Base-by-base conservation (phyloP, 2,888 invertebrate species). In the Andrena bicolor region DNA sequence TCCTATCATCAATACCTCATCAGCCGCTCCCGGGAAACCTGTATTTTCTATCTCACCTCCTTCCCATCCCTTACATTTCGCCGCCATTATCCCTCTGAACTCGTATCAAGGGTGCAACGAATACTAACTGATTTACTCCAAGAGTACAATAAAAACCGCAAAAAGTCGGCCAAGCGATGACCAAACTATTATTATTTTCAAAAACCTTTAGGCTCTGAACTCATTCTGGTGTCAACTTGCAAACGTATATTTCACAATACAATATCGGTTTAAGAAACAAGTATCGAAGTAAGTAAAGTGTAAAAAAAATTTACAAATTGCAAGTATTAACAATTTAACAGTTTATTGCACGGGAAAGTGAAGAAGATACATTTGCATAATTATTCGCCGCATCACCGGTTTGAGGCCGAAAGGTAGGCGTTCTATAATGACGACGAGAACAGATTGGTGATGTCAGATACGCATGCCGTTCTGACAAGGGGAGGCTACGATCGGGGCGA, bases 1-100 rank as follows among this genome's bases (percentile, higher is more conserved):
- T 94, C 94, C 94, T 94, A 95, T 95, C 95, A 95, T 95, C 95
- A 95, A 95, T 95, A 95, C 94, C 95, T 95, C 95, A 95, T 95
- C 95, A 95, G 94, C 92, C 90, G 92, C 92, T 92, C 93, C 91
- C 90, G 90, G 93, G 92, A 92, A 93, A 93, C 92, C 93, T 93
- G 93, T 91, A 93, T 91, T 92, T 89, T 76, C 69, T 72, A 66
- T 76, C 82, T 82, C 84, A 76, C 69, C 75, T 69, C 73, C 76
- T 71, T 41, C 61, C 71, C 51, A 41, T 20, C 68, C 48, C 16
- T 30, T 61, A 64, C 76, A 68, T 60, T 71, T 73, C 73, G 75
- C 72, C 74, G 41, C 64, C 76, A 51, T 66, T 53, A 63, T 69
- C 82, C 76, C 77, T 72, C 70, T 28, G 32, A 68, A 72, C 84